These are phyloP conservation scores for Trachelus iudaicus DNA, from an alignment of 2,888 invertebrate species.

Conservation along the genomic window DNA sequence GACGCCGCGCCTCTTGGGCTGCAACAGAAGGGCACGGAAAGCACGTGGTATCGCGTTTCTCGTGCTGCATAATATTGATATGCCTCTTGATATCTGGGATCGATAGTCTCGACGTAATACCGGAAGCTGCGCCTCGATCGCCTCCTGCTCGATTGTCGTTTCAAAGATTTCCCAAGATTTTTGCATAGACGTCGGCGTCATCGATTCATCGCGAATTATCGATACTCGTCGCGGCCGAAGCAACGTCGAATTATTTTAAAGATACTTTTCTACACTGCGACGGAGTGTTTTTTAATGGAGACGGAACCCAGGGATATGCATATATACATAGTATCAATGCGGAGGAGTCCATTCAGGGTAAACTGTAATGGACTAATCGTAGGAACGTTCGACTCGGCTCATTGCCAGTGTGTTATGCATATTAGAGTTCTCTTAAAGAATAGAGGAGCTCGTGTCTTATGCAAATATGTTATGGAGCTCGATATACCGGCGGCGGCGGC, in stretches of 20 bases:
- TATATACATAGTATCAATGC: not conserved
- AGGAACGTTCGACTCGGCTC: slow-evolving; percentile 10
- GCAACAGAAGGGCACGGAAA: not conserved
- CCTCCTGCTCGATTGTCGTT: slow-evolving; percentile 38
- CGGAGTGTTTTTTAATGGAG: not conserved
- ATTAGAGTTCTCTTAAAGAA: slow-evolving; percentile 26
- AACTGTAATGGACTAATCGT: slow-evolving; percentile 21
- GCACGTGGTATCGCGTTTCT: slow-evolving; percentile 1
- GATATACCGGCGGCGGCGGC: not conserved
- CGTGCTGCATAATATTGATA: slow-evolving; percentile 10
- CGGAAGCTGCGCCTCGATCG: slow-evolving; percentile 46
- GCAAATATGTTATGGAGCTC: slow-evolving; percentile 34
- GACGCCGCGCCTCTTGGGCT: not conserved
- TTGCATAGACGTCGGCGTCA: not conserved
- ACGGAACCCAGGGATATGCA: not conserved
- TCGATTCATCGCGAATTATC: not conserved
- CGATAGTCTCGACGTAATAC: slow-evolving; percentile 39
- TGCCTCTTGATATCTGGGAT: slow-evolving; percentile 34
- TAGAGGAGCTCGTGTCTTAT: slow-evolving; percentile 41
- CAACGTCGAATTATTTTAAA: not conserved
- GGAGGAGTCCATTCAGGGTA: not conserved
- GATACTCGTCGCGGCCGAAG: not conserved
- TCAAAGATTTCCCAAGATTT: not conserved
- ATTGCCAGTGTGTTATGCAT: slow-evolving; percentile 19
- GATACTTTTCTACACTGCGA: not conserved